Evolutionary conservation across 2,113 vertebrate genomes (phyloP), one percentile per base, ranked within the genome.

Genomic region (Ploceus nigricollis): DNA sequence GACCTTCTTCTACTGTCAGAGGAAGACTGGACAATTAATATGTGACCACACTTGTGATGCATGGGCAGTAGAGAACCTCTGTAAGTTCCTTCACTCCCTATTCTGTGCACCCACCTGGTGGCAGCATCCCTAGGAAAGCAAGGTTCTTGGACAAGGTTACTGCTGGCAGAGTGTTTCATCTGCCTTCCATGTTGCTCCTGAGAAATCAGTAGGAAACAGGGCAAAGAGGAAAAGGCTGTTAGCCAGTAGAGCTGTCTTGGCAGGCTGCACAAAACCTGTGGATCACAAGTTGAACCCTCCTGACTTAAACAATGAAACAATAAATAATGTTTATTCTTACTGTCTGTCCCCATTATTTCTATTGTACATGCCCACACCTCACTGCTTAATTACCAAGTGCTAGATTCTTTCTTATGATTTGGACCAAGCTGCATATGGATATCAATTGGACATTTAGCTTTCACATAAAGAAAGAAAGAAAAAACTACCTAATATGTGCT

Each of bases 131-230:
- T 75, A 37, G 40, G 31, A 69, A 54, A 61, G 17, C 28, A 12
- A 35, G 23, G 3, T 48, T 27, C 53, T 71, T 51, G 65, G 21
- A 28, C 5, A 15, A 71, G 19, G 19, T 57, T 78, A 39, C 51
- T 78, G 27, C 30, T 0, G 0, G 23, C 11, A 17, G 14, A 37
- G 3, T 1, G 2, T 20, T 71, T 66, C 10, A 6, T 25, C 35
- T 68, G 47, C 35, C 27, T 84, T 3, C 0, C 31, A 21, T 19
- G 19, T 28, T 60, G 24, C 22, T 79, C 48, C 61, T 33, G 51
- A 91, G 44, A 71, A 66, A 68, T 64, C 65, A 3, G 24, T 47
- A 15, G 65, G 51, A 75, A 78, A 47, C 13, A 13, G 1, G 51
- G 19, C 9, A 15, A 13, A 30, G 31, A 82, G 22, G 18, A 70